Base-by-base conservation (phyloP, 2,797 vertebrate species). In the Ctenosaura bakeri region DNA sequence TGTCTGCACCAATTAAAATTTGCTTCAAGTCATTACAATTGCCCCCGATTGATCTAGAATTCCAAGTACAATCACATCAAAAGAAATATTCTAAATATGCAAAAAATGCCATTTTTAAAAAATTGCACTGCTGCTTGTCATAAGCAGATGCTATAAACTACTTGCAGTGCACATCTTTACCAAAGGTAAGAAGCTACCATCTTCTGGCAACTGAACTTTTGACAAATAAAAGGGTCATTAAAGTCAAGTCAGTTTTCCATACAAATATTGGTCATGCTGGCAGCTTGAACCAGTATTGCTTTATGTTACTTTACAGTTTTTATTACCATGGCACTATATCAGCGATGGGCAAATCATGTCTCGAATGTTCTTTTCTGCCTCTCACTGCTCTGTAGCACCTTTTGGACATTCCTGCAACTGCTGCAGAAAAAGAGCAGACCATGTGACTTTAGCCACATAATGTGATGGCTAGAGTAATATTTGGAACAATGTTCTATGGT, bases 81-180 rank as follows among this genome's bases (percentile, higher is more conserved):
- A 77, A 84, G 42, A 59, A 77, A 77, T 3, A 59, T 46, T 35
- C 50, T 38, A 66, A 16, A 29, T 7, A 66, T 20, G 18, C 12
- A 42, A 83, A 56, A 83, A 35, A 24, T 35, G 7, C n/a, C 13
- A 35, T 29, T 64, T n/a, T 24, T 4, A 56, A n/a, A 81, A 85
- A 56, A 56, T 24, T 0, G 85, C 89, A 90, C 91, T 86, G 92
- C 94, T 92, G 94, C 90, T 90, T 93, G 91, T 89, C 90, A 93
- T 38, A 82, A 91, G 91, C 89, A 90, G 83, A 46, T 78, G 66
- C 71, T 76, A 69, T 22, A 74, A 29, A 59, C 16, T 24, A 86
- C 2, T 69, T 85, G 80, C 0, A 0, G 7, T 80, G 77, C 74
- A 86, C 38, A 83, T 87, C 92, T 42, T 52, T 50, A 85, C 26